These are phyloP conservation scores for Mus spretus DNA, from an alignment of 2,797 vertebrate genomes.

Conservation along the genomic window DNA sequence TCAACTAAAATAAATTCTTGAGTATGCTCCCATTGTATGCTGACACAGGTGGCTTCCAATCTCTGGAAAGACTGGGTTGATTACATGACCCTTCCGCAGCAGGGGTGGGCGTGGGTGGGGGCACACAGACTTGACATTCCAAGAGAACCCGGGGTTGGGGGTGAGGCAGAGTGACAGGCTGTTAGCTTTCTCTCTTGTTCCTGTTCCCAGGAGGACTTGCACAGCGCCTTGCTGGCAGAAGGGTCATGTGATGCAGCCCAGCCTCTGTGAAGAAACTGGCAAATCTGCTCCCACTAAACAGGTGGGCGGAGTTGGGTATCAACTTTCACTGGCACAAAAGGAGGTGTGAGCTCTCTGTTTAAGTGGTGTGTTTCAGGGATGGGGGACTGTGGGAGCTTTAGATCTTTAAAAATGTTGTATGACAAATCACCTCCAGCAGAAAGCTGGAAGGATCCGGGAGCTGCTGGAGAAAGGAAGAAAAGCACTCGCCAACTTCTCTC, in stretches of 20 bases:
- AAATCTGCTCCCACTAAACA: conserved; percentile 3
- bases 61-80: conserved; percentile 5
- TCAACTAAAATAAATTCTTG: background rate
- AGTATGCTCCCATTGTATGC: background rate
- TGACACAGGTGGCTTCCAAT: background rate
- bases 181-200: background rate
- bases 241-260: background rate
- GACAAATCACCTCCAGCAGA: conserved; percentile 35
- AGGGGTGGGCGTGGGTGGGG: background rate
- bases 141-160: background rate
- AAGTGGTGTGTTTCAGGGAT: background rate
- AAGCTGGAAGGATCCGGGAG: conserved; percentile 15
- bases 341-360: conserved; percentile 58
- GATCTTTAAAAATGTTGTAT: conserved; percentile 26
- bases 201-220: background rate
- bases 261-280: background rate
- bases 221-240: background rate
- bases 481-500: conserved; percentile 29
- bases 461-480: background rate
- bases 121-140: background rate
- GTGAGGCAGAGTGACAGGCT: background rate
- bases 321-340: background rate
- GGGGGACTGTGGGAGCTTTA: background rate
- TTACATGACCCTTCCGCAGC: conserved; percentile 26
- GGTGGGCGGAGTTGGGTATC: background rate